Percentiles rank a stretch among this genome's conserved stretches.
These are phyloP conservation scores for Apis dorsata DNA, from an alignment of 1,140 invertebrate genomes.

Conservation along the genomic window DNA sequence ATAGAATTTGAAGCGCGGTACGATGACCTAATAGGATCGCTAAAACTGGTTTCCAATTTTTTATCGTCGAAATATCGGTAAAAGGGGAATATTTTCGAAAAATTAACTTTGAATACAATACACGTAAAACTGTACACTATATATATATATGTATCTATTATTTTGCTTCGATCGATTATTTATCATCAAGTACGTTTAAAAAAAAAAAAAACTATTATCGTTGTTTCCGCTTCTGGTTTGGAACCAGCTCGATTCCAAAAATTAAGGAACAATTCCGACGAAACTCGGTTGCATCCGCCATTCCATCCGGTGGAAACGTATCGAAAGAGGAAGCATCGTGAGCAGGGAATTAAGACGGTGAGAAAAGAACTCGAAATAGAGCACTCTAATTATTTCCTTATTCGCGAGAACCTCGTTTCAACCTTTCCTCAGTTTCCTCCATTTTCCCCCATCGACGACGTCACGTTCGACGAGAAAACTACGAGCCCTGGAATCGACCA, in stretches of 20 bases:
- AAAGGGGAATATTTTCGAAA: too few species aligned
- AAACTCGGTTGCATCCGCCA: background rate
- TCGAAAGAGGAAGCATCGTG: background rate
- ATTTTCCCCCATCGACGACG: background rate
- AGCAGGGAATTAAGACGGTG: slow-evolving; percentile 8
- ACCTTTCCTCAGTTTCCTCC: too few species aligned
- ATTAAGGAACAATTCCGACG: background rate
- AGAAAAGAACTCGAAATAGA: background rate
- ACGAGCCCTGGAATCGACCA: background rate
- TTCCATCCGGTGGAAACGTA: background rate
- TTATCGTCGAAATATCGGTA: background rate
- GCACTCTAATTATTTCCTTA: slow-evolving; percentile 22
- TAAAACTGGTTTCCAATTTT: too few species aligned
- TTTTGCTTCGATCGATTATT: too few species aligned
- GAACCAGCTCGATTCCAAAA: background rate
- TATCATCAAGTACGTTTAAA: too few species aligned
- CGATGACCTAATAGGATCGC: too few species aligned
- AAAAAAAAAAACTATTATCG: too few species aligned
- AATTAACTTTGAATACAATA: too few species aligned
- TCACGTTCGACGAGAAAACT: slow-evolving; percentile 14
- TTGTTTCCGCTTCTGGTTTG: too few species aligned
- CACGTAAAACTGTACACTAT: too few species aligned
- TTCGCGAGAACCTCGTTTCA: background rate
- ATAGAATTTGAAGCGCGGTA: too few species aligned
- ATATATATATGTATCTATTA: too few species aligned